Conservation (phyloP, 30 jellyfish, hydroid and myxozoan genomes). For the Mastigias papua region DNA sequence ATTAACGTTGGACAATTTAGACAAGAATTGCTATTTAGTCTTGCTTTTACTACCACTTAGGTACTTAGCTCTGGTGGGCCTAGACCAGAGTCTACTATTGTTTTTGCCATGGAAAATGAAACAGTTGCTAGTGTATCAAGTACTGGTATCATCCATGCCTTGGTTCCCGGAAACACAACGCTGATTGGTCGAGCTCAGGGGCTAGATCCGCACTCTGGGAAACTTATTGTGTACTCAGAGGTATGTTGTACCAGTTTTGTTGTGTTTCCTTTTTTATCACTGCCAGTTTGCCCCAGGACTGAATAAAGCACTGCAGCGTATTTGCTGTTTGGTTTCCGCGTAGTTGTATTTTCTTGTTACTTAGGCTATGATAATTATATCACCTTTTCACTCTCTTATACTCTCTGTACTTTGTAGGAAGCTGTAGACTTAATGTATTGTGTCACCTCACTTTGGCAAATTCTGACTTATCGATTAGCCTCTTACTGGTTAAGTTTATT, state of each 20-base stretch:
- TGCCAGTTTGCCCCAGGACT: neutral
- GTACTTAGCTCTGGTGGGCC: conserved; percentile 95
- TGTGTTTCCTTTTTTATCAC: neutral
- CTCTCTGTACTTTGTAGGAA: too few relatives aligned
- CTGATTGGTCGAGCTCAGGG: conserved; percentile 89
- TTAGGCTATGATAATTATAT: too few relatives aligned
- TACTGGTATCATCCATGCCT: conserved; percentile 83
- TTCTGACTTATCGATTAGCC: neutral
- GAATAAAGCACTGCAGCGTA: too few relatives aligned
- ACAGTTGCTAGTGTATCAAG: conserved; percentile 84
- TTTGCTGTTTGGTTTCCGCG: too few relatives aligned
- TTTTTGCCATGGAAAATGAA: conserved; percentile 64
- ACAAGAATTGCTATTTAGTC: too few relatives aligned
- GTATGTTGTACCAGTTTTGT: conserved; percentile 8
- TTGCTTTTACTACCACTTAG: too few relatives aligned
- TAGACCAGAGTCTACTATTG: conserved; percentile 88
- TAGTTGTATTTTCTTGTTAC: too few relatives aligned
- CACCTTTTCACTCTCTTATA: too few relatives aligned
- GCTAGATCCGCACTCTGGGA: conserved; percentile 78
- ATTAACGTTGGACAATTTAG: too few relatives aligned
- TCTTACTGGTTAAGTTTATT: neutral
- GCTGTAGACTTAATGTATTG: too few relatives aligned
- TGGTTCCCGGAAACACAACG: conserved; percentile 78
- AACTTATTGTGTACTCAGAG: conserved; percentile 76
- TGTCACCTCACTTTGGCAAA: too few relatives aligned